Evolutionary conservation across 53 echinoderm and acorn worm species (phyloP).

Genomic region (Paracentrotus lividus): DNA sequence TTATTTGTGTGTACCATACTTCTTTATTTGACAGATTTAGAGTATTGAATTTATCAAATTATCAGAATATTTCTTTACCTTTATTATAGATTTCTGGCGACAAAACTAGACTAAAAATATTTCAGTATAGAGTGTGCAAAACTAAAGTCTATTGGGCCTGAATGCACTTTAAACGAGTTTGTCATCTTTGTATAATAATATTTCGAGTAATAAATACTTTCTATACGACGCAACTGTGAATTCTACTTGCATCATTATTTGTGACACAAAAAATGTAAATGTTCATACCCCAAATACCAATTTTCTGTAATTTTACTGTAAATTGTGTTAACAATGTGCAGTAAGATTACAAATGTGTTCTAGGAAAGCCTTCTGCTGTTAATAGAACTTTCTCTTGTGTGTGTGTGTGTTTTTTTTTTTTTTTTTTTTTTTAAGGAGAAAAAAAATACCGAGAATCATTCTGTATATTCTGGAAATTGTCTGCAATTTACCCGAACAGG

Average conservation of each 20-base stretch:
- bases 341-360: too few species aligned
- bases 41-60: conserved; percentile 39
- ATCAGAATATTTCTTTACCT: conserved; percentile 53
- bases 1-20: conserved; percentile 60
- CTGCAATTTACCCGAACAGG: too few species aligned
- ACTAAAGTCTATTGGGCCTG: conserved; percentile 57
- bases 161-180: conserved; percentile 62
- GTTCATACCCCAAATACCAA: too few species aligned
- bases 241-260: background rate
- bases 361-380: too few species aligned
- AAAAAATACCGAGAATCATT: too few species aligned
- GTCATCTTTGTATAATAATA: conserved; percentile 67
- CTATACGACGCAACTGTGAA: conserved; percentile 63
- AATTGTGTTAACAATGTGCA: too few species aligned
- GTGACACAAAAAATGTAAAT: too few species aligned
- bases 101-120: conserved; percentile 47
- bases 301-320: too few species aligned
- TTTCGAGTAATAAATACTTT: conserved; percentile 73
- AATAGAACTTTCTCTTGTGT: too few species aligned
- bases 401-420: too few species aligned
- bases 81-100: conserved; percentile 58
- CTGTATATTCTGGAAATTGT: too few species aligned
- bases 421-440: too few species aligned
- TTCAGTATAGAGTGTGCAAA: conserved; percentile 51
- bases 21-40: conserved; percentile 50